Base-by-base conservation (phyloP, 1,140 invertebrate genomes). In the Dinoponera quadriceps region DNA sequence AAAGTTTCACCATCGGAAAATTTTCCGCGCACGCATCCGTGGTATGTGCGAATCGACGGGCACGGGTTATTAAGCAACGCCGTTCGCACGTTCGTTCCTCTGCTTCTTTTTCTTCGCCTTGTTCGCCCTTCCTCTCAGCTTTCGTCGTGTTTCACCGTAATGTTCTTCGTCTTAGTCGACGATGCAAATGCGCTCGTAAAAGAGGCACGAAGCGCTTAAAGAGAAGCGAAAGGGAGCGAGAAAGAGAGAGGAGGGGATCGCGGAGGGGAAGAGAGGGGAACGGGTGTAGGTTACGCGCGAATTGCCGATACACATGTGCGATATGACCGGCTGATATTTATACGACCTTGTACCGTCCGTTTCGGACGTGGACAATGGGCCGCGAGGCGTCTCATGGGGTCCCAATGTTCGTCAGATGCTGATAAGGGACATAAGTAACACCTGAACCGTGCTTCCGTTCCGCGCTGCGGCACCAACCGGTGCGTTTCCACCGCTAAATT, bases 21-120 rank as follows among this genome's bases (percentile, higher is more conserved):
- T 80, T 80, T 69, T 80, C 44, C 22, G 27, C 27, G 63, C 77
- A 84, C 65, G 82, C 77, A 48, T 20, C 59, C 68, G 75, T 33
- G 25, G 54, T 80, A 84, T 68, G 81, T 69, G 63, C 71, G 65
- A 74, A 85, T 85, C 65, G 57, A 86, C 65, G 51, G 82, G 84
- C 84, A 91, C 87, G 87, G 90, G 84, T 93, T 93, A 92, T 92
- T 93, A 92, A 93, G 90, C 91, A 92, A 91, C 90, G 82, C 71
- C 86, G 90, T 91, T 92, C 91, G 90, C 92, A 91, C 92, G 90
- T 91, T 87, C 85, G 63, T 62, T 86, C 71, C 49, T 27, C 27
- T 65, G 27, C 22, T 74, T 68, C 54, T 81, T 84, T 65, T 87
- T 82, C 73, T 22, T 82, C 74, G 57, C 84, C 22, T 73, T 54